Conservation (phyloP, 2,888 invertebrate species). For the Hydraecia micacea region DNA sequence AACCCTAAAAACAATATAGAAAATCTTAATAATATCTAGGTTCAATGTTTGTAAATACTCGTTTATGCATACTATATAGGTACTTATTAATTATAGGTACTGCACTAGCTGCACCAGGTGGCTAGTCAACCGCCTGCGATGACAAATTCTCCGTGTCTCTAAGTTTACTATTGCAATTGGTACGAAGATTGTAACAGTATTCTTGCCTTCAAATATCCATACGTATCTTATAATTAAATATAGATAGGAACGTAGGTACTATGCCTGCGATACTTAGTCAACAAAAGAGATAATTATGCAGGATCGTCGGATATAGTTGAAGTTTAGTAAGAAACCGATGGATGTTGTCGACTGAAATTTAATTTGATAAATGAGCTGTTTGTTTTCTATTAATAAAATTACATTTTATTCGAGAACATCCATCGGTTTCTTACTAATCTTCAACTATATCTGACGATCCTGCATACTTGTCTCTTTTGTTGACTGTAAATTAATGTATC, state of each 20-base stretch:
- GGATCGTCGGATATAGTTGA: no score
- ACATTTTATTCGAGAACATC: no score
- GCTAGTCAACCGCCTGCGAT: neutral
- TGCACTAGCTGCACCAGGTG: neutral
- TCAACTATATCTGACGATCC: no score
- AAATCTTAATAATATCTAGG: no score
- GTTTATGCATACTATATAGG: neutral
- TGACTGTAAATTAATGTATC: constrained; percentile 13
- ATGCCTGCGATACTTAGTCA: constrained; percentile 4
- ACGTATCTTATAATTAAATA: constrained; percentile 36
- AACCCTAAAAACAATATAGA: neutral
- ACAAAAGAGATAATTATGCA: no score
- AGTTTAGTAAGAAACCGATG: no score
- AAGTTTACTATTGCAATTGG: constrained; percentile 13
- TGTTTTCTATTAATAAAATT: no score
- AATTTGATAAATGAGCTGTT: no score
- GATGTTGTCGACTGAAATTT: no score
- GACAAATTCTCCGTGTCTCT: constrained; percentile 24
- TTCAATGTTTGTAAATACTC: no score
- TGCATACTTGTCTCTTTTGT: no score
- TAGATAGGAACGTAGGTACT: neutral
- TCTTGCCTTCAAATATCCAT: constrained; percentile 19
- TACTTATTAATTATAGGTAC: neutral
- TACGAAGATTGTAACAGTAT: constrained; percentile 15
- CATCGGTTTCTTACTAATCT: no score